Evolutionary conservation across 2,888 invertebrate species (phyloP), one percentile per base, ranked within the genome.

Genomic region (Dendrolimus houi): DNA sequence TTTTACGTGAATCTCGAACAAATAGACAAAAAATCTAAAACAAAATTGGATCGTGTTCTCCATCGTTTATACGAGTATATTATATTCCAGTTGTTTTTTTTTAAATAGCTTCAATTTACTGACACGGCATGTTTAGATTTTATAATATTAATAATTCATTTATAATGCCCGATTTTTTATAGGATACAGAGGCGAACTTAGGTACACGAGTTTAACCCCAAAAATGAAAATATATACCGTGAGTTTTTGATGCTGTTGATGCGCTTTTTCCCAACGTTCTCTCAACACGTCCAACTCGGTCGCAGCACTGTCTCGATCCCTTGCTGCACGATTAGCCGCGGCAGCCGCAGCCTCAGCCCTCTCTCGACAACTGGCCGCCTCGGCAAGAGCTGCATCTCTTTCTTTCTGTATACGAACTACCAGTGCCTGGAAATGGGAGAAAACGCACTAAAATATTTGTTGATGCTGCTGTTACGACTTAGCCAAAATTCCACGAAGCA

Each of bases 211-310:
- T 29, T 29, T 3, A 29, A 29, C 29, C 6, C 55, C 41, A 9
- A 17, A 56, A 54, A 55, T 41, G 12, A 53, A 7, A 14, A 52
- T 40, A 59, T 68, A 81, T 77, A 95, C 95, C 87, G 96, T 95
- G 54, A 96, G 85, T 83, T 97, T 97, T 83, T 96, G 96, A 69
- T 96, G 96, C 70, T 94, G 93, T 69, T 93, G 92, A 78, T 96
- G 96, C 12, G 95, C 93, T 77, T 97, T 97, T 78, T 97, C 97
- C 93, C 96, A 95, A 77, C 97, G 89, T 68, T 98, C 97, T 75
- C 97, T 94, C 9, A 97, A 91, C 54, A 97, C 94, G 58, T 97
- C 97, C 64, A 96, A 88, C 85, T 98, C 98, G 0, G 96, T 95
- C 68, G 95, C 94, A 60, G 96, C 93, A 63, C 95, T 96, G 74